Percentiles rank a stretch among this genome's conserved stretches.
These are phyloP conservation scores for Cosmopolites sordidus DNA, from an alignment of 2,888 invertebrate species.

Conservation along the genomic window DNA sequence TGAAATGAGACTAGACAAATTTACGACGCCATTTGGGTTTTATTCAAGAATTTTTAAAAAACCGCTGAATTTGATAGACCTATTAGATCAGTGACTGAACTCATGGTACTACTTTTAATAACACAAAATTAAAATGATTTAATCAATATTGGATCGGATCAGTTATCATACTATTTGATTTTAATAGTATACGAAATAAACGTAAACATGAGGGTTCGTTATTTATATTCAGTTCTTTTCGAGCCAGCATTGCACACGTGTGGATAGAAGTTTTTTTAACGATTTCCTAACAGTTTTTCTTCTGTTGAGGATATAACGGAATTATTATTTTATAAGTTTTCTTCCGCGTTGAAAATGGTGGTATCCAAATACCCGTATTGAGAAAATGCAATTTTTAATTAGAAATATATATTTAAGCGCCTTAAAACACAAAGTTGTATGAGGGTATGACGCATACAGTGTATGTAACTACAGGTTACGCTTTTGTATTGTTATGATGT, in stretches of 20 bases:
- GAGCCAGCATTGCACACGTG: not conserved
- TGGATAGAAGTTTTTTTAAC: no score
- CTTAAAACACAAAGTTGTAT: not conserved
- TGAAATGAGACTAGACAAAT: no score
- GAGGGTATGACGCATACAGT: not conserved
- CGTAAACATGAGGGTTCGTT: not conserved
- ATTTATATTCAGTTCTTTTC: not conserved
- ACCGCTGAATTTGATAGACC: no score
- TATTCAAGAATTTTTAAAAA: no score
- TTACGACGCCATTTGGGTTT: no score
- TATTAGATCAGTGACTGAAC: no score
- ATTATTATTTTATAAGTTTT: not conserved
- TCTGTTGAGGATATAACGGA: not conserved
- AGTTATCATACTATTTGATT: no score
- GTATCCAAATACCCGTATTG: not conserved
- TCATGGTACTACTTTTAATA: no score
- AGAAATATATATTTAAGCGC: not conserved
- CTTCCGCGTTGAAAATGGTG: not conserved
- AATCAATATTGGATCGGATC: no score
- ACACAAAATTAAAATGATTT: no score
- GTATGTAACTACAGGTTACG: no score
- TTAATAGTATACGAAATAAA: not conserved
- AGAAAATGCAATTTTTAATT: not conserved
- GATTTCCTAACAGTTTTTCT: not conserved
- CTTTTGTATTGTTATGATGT: no score